Evolutionary conservation across 1,140 invertebrate species (phyloP).

Genomic region (Augochlora pura): DNA sequence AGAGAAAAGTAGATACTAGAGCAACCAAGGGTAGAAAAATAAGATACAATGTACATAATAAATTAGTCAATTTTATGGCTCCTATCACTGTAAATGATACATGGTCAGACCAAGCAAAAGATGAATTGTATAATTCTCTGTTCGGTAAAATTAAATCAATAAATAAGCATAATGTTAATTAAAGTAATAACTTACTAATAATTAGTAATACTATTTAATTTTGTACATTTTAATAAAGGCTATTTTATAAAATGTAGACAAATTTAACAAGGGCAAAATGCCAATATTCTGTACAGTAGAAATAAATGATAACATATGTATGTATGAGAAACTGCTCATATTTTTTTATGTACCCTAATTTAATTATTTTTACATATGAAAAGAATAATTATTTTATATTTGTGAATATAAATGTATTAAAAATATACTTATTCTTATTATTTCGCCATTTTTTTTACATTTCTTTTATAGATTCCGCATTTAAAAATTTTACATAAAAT

Average conservation of each 20-base stretch:
- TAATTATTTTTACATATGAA: neutral
- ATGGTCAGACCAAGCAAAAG: conserved; percentile 89
- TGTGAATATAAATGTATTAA: neutral
- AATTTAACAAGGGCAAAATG: neutral
- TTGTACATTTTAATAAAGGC: conserved; percentile 12
- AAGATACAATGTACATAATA: conserved; percentile 93
- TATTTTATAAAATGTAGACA: conserved; percentile 14
- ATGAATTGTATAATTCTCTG: conserved; percentile 90
- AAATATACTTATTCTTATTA: too few species aligned
- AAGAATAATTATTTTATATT: neutral
- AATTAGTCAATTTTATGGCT: conserved; percentile 97
- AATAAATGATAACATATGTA: neutral
- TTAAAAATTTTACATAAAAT: too few species aligned
- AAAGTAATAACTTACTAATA: neutral
- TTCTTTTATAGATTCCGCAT: too few species aligned
- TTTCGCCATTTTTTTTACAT: too few species aligned
- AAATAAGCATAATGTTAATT: conserved; percentile 33
- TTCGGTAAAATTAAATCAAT: conserved; percentile 84
- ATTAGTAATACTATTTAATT: conserved; percentile 9
- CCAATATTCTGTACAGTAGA: neutral
- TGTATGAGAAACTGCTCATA: neutral
- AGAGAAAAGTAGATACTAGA: conserved; percentile 93
- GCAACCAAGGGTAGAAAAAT: conserved; percentile 96
- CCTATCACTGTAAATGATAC: conserved; percentile 84
- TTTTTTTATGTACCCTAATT: neutral